Base-by-base conservation (phyloP, 2,888 invertebrate genomes). In the Charanyca ferruginea region DNA sequence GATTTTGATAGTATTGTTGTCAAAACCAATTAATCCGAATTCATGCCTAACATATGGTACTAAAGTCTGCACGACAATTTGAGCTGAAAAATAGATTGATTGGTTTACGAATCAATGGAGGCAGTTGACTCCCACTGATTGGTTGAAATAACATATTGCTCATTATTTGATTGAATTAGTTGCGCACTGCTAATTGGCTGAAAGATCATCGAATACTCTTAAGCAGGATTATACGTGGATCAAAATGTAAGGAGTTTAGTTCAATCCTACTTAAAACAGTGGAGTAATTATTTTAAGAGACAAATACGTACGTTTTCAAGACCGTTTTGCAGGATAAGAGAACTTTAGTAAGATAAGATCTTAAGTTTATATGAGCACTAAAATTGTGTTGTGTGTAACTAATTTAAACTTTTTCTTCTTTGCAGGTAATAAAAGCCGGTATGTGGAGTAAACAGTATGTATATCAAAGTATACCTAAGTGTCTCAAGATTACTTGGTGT, bases 71-170 rank as follows among this genome's bases (percentile, higher is more conserved):
- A 13, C 20, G 60, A 42, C 35, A 60, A 44, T 73, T 41, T 62
- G 48, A 44, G 28, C 51, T n/a, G 49, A n/a, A n/a, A n/a, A n/a
- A n/a, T n/a, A n/a, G 32, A 64, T 66, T 63, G 62, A 79, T 76
- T 73, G 63, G 64, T 73, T 79, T 61, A 66, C 55, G 51, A 73
- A 66, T 72, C 62, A 59, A 59, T 67, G 48, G 42, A 60, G 20
- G 4, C 53, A 38, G 57, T 75, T 49, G 60, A 48, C 44, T 41
- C 47, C 8, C 49, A 41, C 23, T 75, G 63, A 75, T 72, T 78
- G 72, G 65, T 65, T 67, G 66, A 75, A 71, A 78, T 71, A 72
- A 67, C 71, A 59, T 44, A 51, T 42, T 60, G 62, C 61, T 65
- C 74, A 64, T 75, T 68, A 75, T 75, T 64, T 61, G 60, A 44